Evolutionary conservation across 2,113 vertebrate species (phyloP).

Genomic region (Nycticryphes semicollaris): DNA sequence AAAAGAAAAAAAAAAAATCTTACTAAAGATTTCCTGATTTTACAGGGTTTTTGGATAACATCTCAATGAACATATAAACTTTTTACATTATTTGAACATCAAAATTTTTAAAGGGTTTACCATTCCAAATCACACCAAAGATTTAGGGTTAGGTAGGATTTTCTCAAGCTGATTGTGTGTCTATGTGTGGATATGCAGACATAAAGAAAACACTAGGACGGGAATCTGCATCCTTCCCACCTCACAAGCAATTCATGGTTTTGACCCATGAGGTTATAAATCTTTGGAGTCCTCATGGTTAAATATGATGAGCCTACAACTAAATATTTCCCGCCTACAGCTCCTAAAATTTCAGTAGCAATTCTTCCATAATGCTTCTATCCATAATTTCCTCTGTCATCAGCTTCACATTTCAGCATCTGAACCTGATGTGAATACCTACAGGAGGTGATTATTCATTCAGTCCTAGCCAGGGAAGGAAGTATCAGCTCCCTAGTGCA

Average conservation of each 20-base stretch:
- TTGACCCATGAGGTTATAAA: not conserved
- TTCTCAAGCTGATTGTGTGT: not conserved
- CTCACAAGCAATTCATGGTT: not conserved
- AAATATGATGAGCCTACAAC: not conserved
- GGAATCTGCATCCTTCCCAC: not conserved
- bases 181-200: not conserved
- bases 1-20: not conserved
- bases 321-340: not conserved
- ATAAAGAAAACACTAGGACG: not conserved
- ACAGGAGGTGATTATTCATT: conserved; percentile 5
- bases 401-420: not conserved
- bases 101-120: not conserved
- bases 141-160: not conserved
- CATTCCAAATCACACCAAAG: not conserved
- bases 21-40: not conserved
- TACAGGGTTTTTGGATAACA: not conserved
- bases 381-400: not conserved
- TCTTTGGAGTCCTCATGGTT: not conserved
- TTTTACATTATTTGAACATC: not conserved
- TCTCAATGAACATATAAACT: not conserved
- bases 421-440: conserved; percentile 16
- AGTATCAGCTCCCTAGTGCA: not conserved
- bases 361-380: not conserved
- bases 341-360: not conserved
- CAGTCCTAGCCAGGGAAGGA: not conserved